These are phyloP conservation scores for Styela clava DNA, from an alignment of 23 tunicate genomes.

Conservation along the genomic window DNA sequence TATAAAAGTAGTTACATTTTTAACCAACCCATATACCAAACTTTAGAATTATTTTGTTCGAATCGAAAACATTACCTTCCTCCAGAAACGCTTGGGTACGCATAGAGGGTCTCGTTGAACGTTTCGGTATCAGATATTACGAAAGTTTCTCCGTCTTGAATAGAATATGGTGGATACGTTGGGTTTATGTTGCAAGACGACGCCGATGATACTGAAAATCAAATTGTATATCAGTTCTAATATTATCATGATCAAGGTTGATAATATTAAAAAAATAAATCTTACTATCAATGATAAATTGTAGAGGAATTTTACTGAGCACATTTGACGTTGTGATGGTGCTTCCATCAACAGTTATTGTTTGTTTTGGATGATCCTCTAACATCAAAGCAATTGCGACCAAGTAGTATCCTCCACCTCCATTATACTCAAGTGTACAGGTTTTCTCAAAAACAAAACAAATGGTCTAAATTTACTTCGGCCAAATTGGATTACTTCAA, in stretches of 20 bases:
- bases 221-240: too few relatives aligned
- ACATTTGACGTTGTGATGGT: background rate
- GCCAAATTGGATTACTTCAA: too few relatives aligned
- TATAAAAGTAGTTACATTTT: too few relatives aligned
- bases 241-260: too few relatives aligned
- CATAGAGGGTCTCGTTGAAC: background rate
- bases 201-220: too few relatives aligned
- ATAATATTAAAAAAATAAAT: too few relatives aligned
- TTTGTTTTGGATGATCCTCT: background rate
- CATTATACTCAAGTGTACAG: background rate
- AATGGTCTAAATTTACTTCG: too few relatives aligned
- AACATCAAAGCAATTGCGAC: background rate
- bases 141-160: background rate
- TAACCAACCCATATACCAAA: background rate
- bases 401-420: slow-evolving; percentile 1
- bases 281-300: background rate
- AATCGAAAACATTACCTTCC: background rate
- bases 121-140: background rate
- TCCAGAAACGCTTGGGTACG: background rate
- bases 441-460: too few relatives aligned
- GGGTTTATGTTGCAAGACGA: slow-evolving; percentile 8
- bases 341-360: background rate
- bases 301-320: background rate
- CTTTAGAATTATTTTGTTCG: background rate
- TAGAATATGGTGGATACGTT: background rate